Conservation (phyloP, 2,797 vertebrate species). For the Kryptopterus vitreolus region DNA sequence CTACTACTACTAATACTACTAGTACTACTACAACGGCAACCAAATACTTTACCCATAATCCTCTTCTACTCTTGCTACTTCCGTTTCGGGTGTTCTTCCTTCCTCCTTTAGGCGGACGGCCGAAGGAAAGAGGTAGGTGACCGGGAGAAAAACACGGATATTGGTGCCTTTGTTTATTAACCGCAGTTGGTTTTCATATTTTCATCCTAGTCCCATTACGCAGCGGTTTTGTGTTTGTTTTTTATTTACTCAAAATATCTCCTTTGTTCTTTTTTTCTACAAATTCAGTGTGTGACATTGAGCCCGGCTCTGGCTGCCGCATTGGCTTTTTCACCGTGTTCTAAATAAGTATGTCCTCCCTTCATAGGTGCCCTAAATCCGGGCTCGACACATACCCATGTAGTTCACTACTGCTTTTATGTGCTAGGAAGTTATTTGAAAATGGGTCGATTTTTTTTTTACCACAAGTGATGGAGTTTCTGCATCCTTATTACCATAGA, state of each 20-base stretch:
- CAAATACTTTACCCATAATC: constrained; percentile 10
- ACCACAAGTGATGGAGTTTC: background rate
- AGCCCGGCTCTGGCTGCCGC: background rate
- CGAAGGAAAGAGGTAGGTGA: constrained; percentile 43
- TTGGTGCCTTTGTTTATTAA: background rate
- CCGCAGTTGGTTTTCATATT: too few species aligned
- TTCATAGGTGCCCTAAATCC: background rate
- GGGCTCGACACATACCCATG: background rate
- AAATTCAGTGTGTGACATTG: constrained; percentile 25
- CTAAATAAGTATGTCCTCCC: background rate
- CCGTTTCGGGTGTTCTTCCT: constrained; percentile 29
- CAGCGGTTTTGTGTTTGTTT: background rate
- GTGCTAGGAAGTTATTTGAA: background rate
- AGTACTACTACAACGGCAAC: too few species aligned
- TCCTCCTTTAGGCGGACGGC: constrained; percentile 28
- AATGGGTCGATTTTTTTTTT: background rate
- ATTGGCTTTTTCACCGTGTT: background rate
- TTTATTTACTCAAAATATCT: background rate
- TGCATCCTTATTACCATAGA: background rate
- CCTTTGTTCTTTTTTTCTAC: background rate
- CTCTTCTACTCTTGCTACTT: constrained; percentile 5
- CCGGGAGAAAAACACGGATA: background rate
- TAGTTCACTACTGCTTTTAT: background rate
- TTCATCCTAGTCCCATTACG: background rate
- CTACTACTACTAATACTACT: too few species aligned